These are phyloP conservation scores for Macrochelys suwanniensis DNA, from an alignment of 2,797 vertebrate genomes.

Conservation along the genomic window DNA sequence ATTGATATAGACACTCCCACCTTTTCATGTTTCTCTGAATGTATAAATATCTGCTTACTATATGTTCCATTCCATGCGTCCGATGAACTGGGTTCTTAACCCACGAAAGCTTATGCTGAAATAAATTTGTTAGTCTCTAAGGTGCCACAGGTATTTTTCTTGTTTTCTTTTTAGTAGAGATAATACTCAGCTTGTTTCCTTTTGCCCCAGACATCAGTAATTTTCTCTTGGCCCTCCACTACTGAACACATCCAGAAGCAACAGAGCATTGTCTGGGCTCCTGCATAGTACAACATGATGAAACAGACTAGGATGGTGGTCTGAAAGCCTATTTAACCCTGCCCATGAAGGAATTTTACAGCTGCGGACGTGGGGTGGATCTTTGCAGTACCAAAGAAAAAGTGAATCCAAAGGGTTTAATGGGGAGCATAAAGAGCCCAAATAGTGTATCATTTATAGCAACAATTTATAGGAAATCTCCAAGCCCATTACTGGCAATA, in stretches of 20 bases:
- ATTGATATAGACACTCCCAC: no score
- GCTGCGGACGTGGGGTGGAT: neutral
- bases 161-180: no score
- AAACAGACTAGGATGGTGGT: neutral
- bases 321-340: neutral
- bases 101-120: no score
- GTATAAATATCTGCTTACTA: no score
- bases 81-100: no score
- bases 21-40: no score
- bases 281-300: rapidly evolving
- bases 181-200: no score
- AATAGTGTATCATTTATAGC: neutral
- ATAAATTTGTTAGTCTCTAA: no score
- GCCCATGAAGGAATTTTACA: neutral
- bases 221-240: neutral
- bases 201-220: no score
- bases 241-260: neutral
- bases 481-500: neutral
- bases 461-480: neutral
- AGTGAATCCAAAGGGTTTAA: neutral
- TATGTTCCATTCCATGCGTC: no score
- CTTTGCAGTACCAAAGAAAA: neutral
- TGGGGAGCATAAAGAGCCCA: neutral
- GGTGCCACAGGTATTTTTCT: no score
- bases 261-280: neutral